Evolutionary conservation across 2,113 vertebrate species (phyloP).

Genomic region (Tautogolabrus adspersus): DNA sequence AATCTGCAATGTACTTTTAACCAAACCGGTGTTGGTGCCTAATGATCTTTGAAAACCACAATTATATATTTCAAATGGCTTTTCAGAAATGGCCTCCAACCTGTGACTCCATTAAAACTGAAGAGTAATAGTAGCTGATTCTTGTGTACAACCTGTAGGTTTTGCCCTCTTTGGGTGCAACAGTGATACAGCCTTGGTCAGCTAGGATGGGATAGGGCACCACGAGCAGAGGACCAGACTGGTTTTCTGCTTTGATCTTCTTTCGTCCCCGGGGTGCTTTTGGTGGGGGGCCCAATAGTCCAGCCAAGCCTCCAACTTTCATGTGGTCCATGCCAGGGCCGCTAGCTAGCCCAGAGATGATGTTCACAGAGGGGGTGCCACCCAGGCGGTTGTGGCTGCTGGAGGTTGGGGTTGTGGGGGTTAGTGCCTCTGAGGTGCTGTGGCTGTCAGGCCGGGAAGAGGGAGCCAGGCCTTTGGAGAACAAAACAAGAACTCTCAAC

Average conservation of each 20-base stretch:
- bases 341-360: slow-evolving; percentile 95
- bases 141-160: slow-evolving; percentile 90
- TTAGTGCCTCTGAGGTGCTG: slow-evolving; percentile 90
- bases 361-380: slow-evolving; percentile 92
- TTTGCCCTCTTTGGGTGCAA: slow-evolving; percentile 96
- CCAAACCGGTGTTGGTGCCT: not conserved
- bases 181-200: slow-evolving; percentile 85
- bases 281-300: slow-evolving; percentile 90
- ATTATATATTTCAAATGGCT: slow-evolving; percentile 17
- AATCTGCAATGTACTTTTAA: not conserved
- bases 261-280: slow-evolving; percentile 93
- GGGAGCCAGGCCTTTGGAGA: slow-evolving; percentile 86
- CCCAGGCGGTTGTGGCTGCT: slow-evolving; percentile 93
- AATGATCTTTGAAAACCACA: not conserved
- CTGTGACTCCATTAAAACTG: not conserved
- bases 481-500: not conserved
- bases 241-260: slow-evolving; percentile 97
- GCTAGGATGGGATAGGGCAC: slow-evolving; percentile 96
- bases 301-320: slow-evolving; percentile 90
- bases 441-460: slow-evolving; percentile 88
- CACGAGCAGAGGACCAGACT: slow-evolving; percentile 91
- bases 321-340: slow-evolving; percentile 94
- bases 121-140: not conserved
- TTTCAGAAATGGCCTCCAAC: not conserved
- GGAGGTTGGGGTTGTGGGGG: slow-evolving; percentile 93